Percentiles rank a stretch among this genome's conserved stretches.
These are phyloP conservation scores for Setipinna tenuifilis DNA, from an alignment of 2,797 vertebrate genomes.

Conservation along the genomic window DNA sequence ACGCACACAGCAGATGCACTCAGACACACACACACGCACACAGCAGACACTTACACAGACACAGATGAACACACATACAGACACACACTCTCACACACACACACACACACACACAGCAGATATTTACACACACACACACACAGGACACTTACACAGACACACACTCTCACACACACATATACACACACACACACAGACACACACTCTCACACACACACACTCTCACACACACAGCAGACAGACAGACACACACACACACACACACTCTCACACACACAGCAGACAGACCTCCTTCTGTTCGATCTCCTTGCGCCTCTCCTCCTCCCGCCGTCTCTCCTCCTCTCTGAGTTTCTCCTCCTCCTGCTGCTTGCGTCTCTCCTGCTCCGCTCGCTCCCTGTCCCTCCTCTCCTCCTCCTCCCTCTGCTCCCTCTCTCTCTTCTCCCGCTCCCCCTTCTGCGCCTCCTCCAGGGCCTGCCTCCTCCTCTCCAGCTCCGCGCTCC, in stretches of 20 bases:
- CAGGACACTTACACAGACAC: background rate
- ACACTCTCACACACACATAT: background rate
- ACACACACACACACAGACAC: background rate
- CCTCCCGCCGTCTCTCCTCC: conserved; percentile 89
- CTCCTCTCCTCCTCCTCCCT: conserved; percentile 90
- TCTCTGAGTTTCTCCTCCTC: conserved; percentile 89
- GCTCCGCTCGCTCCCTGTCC: conserved; percentile 91
- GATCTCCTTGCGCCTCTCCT: conserved; percentile 92
- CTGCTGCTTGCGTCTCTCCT: conserved; percentile 50
- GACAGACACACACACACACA: background rate
- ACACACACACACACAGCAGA: no score
- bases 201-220: background rate
- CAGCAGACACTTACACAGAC: no score
- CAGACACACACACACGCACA: no score
- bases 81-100: no score
- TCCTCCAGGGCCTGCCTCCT: conserved; percentile 90
- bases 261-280: background rate
- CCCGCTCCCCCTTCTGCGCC: conserved; percentile 95
- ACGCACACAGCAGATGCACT: no score
- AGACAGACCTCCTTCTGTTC: conserved; percentile 90
- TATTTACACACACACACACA: no score
- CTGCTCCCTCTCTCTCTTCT: conserved; percentile 88
- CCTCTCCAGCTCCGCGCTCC: conserved; percentile 95
- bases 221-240: background rate
- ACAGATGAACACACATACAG: conserved; percentile 68